Evolutionary conservation across 2,113 vertebrate genomes (phyloP), one percentile per base, ranked within the genome.

Genomic region (Cryptotis parvus): DNA sequence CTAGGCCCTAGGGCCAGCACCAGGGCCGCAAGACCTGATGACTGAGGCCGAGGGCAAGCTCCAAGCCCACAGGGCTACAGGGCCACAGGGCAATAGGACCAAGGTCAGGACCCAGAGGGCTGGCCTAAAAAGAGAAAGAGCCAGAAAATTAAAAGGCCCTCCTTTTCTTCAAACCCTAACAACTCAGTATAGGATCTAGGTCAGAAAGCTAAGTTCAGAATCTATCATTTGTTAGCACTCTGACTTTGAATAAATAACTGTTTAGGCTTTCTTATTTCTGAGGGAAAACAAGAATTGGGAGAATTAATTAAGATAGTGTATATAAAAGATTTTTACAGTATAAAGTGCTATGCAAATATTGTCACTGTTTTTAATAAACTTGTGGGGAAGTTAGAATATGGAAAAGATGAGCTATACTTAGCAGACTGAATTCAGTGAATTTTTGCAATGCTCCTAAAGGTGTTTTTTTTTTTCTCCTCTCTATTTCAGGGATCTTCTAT

Each of bases 401-500:
- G 37, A n/a, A 72, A 91, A 45, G 61, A 68, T 70, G 29, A 86
- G 43, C 37, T 52, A 73, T 35, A 52, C n/a, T 92, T 92, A 87
- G 74, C 61, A 73, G 35, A 69, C 14, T 72, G 75, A 75, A 82
- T 85, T 87, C 92, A 88, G 75, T 76, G 49, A 12, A 8, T 91
- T 12, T 39, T 96, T 91, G 39, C 7, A 90, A 85, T 84, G 26
- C 76, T 94, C 16, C 72, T 94, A 72, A 95, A 75, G 72, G 9
- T 72, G 16, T n/a, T 58, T 15, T 58, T 37, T 78, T 52, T 84
- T 83, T 37, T 52, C 14, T 16, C 18, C 22, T 89, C 95, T 95
- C 26, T 63, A 3, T 85, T 85, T 9, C 80, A 99, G 99, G 65
- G 99, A 99, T 97, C 97, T 99, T 8, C 98, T 99, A 39, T 99